Base-by-base conservation (phyloP, 2,888 invertebrate species). In the Polydrusus cervinus region DNA sequence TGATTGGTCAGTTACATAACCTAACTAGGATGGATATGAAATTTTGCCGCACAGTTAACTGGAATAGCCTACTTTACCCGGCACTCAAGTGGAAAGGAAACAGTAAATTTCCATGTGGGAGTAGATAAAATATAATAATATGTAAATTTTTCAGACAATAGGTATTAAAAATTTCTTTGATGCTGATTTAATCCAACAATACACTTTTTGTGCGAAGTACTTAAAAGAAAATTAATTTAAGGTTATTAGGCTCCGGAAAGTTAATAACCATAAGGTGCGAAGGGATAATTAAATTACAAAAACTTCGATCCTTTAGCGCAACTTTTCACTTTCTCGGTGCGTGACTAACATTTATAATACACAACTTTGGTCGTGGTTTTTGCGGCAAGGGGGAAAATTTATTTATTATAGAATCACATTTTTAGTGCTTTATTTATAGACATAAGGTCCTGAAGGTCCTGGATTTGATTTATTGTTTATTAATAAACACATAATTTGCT, bases 211-310 rank as follows among this genome's bases (percentile, higher is more conserved):
- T n/a, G 43, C 5, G 3, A 16, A 16, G 9, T n/a, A n/a, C 47
- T 47, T 51, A 51, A 51, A 51, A 10, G 10, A 9, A 51, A 51
- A 51, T 51, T 51, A 51, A 51, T 51, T 20, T 25, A 51, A 25
- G 16, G 20, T 47, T 49, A 49, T 18, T 51, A 49, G 34, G 51
- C 55, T 51, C 16, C 11, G 55, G 11, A 34, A 68, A 68, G 40
- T 68, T 68, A 57, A 55, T 43, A 55, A 55, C 53, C 38, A n/a
- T 16, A 30, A 66, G 30, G 53, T 55, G 53, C 40, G 9, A 25
- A 40, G 25, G 43, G 43, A 25, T 68, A 68, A 68, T 68, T 68
- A 43, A 68, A 68, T 68, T 68, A 68, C 55, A 68, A 68, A 57
- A 68, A 68, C 68, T 68, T 66, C 40, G 55, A 55, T 45, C 45